Base-by-base conservation (phyloP, 2,888 invertebrate genomes). In the Mythimna pallens region DNA sequence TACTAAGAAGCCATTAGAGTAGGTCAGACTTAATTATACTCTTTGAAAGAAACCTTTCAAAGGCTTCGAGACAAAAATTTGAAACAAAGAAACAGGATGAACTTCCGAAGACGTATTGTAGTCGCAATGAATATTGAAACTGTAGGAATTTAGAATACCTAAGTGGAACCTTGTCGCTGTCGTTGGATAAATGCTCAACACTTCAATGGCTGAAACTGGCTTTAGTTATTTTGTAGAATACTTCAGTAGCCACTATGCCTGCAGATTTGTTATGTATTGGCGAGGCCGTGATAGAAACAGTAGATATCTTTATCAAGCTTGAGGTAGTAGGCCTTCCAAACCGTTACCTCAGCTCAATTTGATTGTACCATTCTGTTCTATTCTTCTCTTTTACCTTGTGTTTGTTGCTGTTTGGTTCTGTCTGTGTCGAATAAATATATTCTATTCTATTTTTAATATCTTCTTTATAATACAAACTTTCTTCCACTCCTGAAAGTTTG, bases 71-170 rank as follows among this genome's bases (percentile, higher is more conserved):
- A 68, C 57, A 76, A 81, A 78, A 71, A 68, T 62, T 20, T 62
- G n/a, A 40, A 59, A 68, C 73, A 68, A 82, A 66, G 79, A 73
- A 69, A 57, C 70, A 59, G 52, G 70, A 74, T 78, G 66, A 67
- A 79, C 61, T 75, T 52, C 25, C 50, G 52, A 68, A 71, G 65
- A 55, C 43, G 34, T 59, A 62, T 66, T 80, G 70, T 73, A 69
- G 59, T 71, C 73, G 54, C 47, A 67, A 70, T 71, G 59, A 76
- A 71, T 83, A 73, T 71, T 80, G 70, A 52, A 83, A 65, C 66
- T 71, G 55, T 65, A 68, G 67, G 70, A 76, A 66, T 77, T 71
- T 69, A 57, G 55, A 83, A 70, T 83, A 67, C 64, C 63, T 76
- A 63, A 82, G 63, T 62, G 65, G 61, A 62, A 25, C 14, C 57